Conservation (phyloP, 2,113 vertebrate genomes). For the Odontophorus gujanensis region DNA sequence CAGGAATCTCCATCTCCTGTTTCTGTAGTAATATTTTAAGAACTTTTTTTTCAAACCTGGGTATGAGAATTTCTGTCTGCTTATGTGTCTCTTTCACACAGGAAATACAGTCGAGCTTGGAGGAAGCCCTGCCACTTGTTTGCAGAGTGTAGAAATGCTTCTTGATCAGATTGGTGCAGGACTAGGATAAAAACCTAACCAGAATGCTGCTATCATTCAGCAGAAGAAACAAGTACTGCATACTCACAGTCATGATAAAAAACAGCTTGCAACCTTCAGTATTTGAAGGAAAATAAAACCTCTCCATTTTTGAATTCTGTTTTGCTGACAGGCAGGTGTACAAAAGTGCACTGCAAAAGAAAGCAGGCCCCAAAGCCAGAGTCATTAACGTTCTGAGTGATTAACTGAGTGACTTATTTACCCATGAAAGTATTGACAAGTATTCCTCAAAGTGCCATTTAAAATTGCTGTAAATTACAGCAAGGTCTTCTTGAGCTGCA, state of each 20-base stretch:
- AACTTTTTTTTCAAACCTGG: background rate
- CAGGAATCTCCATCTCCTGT: background rate
- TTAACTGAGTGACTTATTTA: background rate
- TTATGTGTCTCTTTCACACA: background rate
- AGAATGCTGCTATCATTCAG: background rate
- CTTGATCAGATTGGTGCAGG: background rate
- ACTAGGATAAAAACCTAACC: background rate
- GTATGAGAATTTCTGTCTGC: background rate
- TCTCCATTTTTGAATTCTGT: background rate
- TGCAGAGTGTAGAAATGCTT: background rate
- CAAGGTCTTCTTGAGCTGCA: background rate
- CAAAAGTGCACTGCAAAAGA: background rate
- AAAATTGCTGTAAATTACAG: background rate
- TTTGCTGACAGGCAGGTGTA: background rate
- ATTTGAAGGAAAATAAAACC: background rate
- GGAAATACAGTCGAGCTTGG: background rate
- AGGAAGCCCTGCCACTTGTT: background rate
- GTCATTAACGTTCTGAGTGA: background rate
- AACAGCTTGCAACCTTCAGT: background rate
- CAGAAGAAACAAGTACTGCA: background rate
- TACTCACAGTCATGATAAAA: background rate
- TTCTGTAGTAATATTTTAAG: background rate
- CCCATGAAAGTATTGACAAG: background rate
- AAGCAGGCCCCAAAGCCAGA: background rate
- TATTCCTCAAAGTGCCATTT: background rate